These are phyloP conservation scores for Diprion similis DNA, from an alignment of 1,140 invertebrate genomes.

Conservation along the genomic window DNA sequence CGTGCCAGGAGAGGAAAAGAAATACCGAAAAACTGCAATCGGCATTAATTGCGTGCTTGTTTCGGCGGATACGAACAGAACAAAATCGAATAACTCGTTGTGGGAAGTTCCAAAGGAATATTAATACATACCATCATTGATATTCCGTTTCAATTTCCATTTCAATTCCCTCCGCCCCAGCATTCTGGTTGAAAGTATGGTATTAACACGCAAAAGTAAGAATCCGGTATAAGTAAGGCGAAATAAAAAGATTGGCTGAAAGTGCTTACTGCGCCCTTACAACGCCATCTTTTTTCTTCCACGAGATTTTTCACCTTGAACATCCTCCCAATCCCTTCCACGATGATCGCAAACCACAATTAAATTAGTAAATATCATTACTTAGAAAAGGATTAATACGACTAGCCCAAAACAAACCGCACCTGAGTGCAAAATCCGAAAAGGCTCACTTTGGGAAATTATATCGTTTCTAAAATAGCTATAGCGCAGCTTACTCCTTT, in stretches of 20 bases:
- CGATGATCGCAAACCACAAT: neutral
- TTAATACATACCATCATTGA: neutral
- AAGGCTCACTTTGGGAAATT: neutral
- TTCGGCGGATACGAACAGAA: no score
- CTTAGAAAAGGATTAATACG: no score
- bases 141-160: constrained; percentile 1
- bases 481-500: neutral
- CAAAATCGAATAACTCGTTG: neutral
- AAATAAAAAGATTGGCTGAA: neutral
- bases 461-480: neutral
- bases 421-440: neutral
- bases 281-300: no score
- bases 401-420: neutral
- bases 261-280: neutral
- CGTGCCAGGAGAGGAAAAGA: no score
- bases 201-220: neutral
- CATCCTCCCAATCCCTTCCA: neutral
- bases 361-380: neutral
- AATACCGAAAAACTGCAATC: no score
- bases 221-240: neutral
- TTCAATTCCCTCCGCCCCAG: neutral
- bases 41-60: no score
- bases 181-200: neutral
- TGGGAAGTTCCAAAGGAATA: neutral
- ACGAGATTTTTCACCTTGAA: no score